Evolutionary conservation across 2,888 invertebrate genomes (phyloP).

Genomic region (Diaperis boleti): DNA sequence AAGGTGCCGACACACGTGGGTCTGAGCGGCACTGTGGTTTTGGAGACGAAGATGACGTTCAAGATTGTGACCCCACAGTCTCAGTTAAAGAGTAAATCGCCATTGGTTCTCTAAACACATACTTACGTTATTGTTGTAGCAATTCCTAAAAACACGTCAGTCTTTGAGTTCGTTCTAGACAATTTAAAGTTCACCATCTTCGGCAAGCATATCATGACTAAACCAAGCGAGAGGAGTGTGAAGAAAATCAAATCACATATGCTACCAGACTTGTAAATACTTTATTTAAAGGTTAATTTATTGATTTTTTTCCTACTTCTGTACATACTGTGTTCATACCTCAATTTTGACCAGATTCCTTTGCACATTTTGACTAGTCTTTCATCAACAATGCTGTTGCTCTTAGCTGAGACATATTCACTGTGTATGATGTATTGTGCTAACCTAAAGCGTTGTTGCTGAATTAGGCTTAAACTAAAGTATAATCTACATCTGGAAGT

Average conservation of each 20-base stretch:
- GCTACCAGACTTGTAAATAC: constrained; percentile 70
- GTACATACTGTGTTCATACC: constrained; percentile 68
- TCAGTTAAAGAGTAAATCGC: constrained; percentile 71
- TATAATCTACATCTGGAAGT: constrained; percentile 88
- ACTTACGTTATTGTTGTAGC: constrained; percentile 67
- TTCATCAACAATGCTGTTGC: constrained; percentile 68
- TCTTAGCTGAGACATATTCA: constrained; percentile 68
- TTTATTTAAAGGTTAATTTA: constrained; percentile 18
- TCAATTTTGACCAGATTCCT: constrained; percentile 88
- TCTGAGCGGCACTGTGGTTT: constrained; percentile 78
- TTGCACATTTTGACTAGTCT: constrained; percentile 84
- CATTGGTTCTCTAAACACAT: background rate
- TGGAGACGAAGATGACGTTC: constrained; percentile 85
- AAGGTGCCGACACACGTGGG: constrained; percentile 79
- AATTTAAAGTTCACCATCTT: constrained; percentile 77
- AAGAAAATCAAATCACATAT: constrained; percentile 82
- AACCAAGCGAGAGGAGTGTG: constrained; percentile 83
- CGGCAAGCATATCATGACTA: constrained; percentile 84
- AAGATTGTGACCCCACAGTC: constrained; percentile 78
- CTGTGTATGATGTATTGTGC: constrained; percentile 74
- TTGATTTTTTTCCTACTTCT: constrained; percentile 42
- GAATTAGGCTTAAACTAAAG: constrained; percentile 88
- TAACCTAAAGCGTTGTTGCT: constrained; percentile 76
- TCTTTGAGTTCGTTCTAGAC: constrained; percentile 78
- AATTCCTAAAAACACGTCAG: constrained; percentile 83